phyloP scores from a whole-genome alignment of 2,888 invertebrate species.

The Pasiphila rectangulata region DNA sequence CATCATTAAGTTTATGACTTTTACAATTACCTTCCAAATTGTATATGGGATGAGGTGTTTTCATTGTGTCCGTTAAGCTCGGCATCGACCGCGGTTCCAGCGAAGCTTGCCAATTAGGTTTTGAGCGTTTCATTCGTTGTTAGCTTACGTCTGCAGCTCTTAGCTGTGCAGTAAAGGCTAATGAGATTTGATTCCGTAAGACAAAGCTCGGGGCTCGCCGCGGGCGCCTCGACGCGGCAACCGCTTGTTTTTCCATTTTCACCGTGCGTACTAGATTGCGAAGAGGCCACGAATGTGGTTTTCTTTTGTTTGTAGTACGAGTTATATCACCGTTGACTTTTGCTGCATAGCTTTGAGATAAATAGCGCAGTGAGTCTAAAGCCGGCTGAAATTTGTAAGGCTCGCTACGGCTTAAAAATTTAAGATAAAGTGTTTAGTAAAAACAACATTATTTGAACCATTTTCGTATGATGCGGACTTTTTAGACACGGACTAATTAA shows the following conservation, averaged over 20 bases:
- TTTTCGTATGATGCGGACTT: too few relatives aligned
- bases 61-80: constrained; percentile 9
- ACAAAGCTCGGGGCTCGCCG: constrained; percentile 43
- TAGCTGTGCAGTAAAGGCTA: constrained; percentile 34
- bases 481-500: too few relatives aligned
- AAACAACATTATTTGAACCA: too few relatives aligned
- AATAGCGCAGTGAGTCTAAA: too few relatives aligned
- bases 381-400: too few relatives aligned
- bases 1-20: constrained; percentile 13
- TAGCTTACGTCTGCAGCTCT: constrained; percentile 16
- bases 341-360: neutral
- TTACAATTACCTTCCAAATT: constrained; percentile 14
- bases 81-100: constrained; percentile 15
- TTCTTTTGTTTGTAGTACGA: constrained; percentile 31
- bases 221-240: constrained; percentile 33
- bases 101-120: constrained; percentile 22
- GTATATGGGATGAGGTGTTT: constrained; percentile 11
- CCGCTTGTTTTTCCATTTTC: constrained; percentile 46
- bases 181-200: constrained; percentile 54
- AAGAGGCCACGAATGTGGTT: constrained; percentile 45
- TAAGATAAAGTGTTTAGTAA: too few relatives aligned
- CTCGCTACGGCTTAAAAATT: too few relatives aligned
- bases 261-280: constrained; percentile 43
- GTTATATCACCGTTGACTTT: neutral
- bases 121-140: constrained; percentile 22